Conservation (phyloP, 2,797 vertebrate species). For the Columba guinea region DNA sequence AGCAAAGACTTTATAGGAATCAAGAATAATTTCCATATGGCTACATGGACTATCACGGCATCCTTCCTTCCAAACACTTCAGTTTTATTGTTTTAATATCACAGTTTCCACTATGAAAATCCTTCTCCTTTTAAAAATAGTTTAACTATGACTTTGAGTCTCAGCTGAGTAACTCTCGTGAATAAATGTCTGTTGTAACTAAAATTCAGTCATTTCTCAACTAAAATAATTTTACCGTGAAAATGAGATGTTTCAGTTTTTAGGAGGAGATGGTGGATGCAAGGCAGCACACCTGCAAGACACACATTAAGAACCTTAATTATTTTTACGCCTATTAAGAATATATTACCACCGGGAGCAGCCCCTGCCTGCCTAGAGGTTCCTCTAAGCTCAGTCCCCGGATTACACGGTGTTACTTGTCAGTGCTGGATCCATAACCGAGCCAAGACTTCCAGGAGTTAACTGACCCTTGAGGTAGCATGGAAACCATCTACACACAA, state of each 20-base stretch:
- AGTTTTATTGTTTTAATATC: neutral
- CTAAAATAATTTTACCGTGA: neutral
- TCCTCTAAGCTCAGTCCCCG: neutral
- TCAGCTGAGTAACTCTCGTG: neutral
- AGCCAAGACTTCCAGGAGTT: neutral
- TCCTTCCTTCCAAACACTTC: neutral
- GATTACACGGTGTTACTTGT: accelerated
- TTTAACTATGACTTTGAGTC: neutral
- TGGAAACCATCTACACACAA: neutral
- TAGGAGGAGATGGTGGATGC: neutral
- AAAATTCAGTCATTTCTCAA: neutral
- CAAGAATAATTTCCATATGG: neutral
- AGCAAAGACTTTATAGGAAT: neutral
- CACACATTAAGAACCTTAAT: neutral
- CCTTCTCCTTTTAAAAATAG: neutral
- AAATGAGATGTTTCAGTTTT: neutral
- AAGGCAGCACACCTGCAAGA: neutral
- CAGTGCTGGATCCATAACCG: neutral
- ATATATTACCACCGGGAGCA: neutral
- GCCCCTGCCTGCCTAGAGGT: neutral
- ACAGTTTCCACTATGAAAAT: neutral
- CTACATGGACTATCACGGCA: neutral
- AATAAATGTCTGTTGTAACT: neutral
- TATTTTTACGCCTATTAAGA: neutral
- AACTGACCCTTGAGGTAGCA: neutral